Evolutionary conservation across 2,113 vertebrate genomes (phyloP), one percentile per base, ranked within the genome.

Genomic region (Atrichornis clamosus): DNA sequence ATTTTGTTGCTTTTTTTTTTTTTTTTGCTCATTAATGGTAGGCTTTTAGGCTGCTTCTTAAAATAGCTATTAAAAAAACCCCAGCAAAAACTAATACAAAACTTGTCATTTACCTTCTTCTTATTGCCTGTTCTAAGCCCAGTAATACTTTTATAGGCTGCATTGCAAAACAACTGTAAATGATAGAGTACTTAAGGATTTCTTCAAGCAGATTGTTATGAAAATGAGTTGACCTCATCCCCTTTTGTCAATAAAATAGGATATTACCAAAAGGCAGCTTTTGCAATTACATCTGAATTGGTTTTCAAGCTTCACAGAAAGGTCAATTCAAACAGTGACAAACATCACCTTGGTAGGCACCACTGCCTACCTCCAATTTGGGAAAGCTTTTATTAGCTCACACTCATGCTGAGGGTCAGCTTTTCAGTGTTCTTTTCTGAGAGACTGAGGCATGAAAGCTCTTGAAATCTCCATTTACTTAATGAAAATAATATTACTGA

Each of bases 401-500:
- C 37, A 69, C 84, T 96, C 84, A 84, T 56, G 65, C 75, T 78
- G 91, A 91, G 93, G 95, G 96, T 94, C 94, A 94, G 82, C 28
- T 92, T 95, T 95, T 88, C 68, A 46, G 80, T 46, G 60, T 89
- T 70, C 56, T 84, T 93, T 95, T 91, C 84, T 59, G 73, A 94
- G 92, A 91, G 53, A 80, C 58, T 88, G 76, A 95, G 82, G 76
- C 84, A 97, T 80, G 87, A 96, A 96, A 80, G 93, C 92, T 95
- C 93, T 95, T 90, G 89, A 97, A 97, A 96, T 94, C 84, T 86
- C 90, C 72, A 88, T 95, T 95, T 94, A 58, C 94, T 94, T 97
- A 97, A 96, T 97, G 95, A 95, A 97, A 97, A 97, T 93, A 96
- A 95, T 96, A 97, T 97, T 94, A 89, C 88, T 79, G 88, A 89